Evolutionary conservation across 2,888 invertebrate species (phyloP).

Genomic region (Agrochola circellaris): DNA sequence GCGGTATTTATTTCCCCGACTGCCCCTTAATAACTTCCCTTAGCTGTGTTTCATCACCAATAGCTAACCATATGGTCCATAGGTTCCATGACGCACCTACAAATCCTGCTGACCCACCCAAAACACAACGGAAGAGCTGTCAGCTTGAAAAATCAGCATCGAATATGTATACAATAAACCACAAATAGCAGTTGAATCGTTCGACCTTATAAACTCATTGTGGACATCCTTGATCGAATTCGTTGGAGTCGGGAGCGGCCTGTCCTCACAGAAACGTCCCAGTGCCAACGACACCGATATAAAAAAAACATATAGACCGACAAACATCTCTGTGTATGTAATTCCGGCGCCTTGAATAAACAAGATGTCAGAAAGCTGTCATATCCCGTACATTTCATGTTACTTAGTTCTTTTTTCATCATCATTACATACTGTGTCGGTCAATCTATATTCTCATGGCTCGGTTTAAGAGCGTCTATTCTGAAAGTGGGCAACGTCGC

Average conservation of each 20-base stretch:
- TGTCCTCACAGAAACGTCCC: slow-evolving; percentile 61
- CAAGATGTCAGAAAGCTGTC: background rate
- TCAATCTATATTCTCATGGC: slow-evolving; percentile 25
- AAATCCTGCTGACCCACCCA: slow-evolving; percentile 4
- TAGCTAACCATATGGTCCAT: background rate
- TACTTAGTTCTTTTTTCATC: slow-evolving; percentile 19
- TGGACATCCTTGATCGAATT: slow-evolving; percentile 79
- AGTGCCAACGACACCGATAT: slow-evolving; percentile 64
- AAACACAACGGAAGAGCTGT: slow-evolving; percentile 6
- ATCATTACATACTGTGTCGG: background rate
- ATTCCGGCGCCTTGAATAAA: background rate
- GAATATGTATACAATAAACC: slow-evolving; percentile 52
- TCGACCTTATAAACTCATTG: slow-evolving; percentile 80
- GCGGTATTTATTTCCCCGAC: background rate
- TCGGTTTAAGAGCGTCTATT: slow-evolving; percentile 13
- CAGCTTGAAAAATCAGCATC: slow-evolving; percentile 42
- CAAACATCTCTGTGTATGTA: background rate
- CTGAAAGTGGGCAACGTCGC: no score
- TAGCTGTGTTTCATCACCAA: background rate
- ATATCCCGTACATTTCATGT: slow-evolving; percentile 1
- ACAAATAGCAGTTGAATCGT: slow-evolving; percentile 67
- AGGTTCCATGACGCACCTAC: background rate
- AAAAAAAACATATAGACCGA: slow-evolving; percentile 14
- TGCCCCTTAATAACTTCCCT: no score
- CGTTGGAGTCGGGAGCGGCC: slow-evolving; percentile 68